These are phyloP conservation scores for Acyrthosiphon pisum DNA, from an alignment of 1,140 invertebrate genomes.

Conservation along the genomic window DNA sequence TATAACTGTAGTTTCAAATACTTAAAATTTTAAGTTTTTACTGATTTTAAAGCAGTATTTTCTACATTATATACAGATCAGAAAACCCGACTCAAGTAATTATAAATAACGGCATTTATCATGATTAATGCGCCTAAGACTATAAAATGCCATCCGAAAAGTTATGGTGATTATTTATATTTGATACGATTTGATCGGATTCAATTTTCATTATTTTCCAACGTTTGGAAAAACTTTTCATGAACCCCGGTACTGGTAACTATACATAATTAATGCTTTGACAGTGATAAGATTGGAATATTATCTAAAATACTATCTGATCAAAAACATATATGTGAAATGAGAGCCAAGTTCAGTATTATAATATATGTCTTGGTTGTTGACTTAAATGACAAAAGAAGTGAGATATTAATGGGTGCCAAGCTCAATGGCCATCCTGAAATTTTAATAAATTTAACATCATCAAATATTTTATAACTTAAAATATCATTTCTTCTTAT, in stretches of 20 bases:
- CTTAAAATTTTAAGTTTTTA: background rate
- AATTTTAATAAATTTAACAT: too few relatives aligned
- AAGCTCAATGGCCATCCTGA: too few relatives aligned
- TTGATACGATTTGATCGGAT: background rate
- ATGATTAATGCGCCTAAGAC: background rate
- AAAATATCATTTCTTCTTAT: too few relatives aligned
- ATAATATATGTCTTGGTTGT: too few relatives aligned
- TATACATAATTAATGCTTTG: background rate
- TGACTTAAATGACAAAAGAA: too few relatives aligned
- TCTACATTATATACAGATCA: background rate
- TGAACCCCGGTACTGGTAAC: too few relatives aligned
- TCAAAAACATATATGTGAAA: too few relatives aligned
- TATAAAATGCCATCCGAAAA: background rate
- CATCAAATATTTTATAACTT: too few relatives aligned
- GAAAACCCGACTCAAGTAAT: background rate
- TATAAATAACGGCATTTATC: background rate
- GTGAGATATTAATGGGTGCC: too few relatives aligned
- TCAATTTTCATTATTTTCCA: background rate
- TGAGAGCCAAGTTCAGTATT: too few relatives aligned
- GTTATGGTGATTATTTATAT: background rate
- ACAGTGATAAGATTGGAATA: background rate
- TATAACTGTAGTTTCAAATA: background rate
- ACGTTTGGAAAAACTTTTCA: background rate
- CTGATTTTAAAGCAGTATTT: background rate
- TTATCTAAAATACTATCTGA: too few relatives aligned